Percentiles rank a stretch among this genome's conserved stretches.
phyloP scores from a whole-genome alignment of 37 sponge, comb jelly and placozoan species.

The Dysidea cf. avara region DNA sequence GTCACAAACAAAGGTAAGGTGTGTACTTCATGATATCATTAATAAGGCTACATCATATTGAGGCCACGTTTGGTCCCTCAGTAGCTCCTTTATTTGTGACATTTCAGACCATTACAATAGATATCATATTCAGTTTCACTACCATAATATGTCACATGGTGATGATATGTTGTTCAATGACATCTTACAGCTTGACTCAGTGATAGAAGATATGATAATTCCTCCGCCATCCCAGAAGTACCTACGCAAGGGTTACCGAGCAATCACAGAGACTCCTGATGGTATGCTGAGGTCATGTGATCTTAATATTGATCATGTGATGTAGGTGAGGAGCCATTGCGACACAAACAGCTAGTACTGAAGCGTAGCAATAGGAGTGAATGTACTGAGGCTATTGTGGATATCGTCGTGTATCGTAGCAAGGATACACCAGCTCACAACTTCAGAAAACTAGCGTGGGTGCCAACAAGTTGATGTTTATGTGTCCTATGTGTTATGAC shows the following conservation, averaged over 20 bases:
- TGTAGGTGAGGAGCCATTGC: slow-evolving; percentile 42
- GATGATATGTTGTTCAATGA: background rate
- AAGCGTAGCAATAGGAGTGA: slow-evolving; percentile 27
- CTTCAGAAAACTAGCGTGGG: slow-evolving; percentile 51
- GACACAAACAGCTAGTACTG: slow-evolving; percentile 48
- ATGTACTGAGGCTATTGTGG: slow-evolving; percentile 40
- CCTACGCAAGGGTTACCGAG: slow-evolving; percentile 32
- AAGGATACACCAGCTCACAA: slow-evolving; percentile 48
- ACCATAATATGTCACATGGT: too few relatives aligned
- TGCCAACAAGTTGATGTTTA: background rate
- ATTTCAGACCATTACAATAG: too few relatives aligned
- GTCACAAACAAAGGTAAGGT: too few relatives aligned
- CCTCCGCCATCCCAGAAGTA: slow-evolving; percentile 16
- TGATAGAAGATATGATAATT: slow-evolving; percentile 66
- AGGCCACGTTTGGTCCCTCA: background rate
- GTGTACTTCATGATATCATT: too few relatives aligned
- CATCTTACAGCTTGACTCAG: slow-evolving; percentile 8
- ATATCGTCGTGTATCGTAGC: slow-evolving; percentile 35
- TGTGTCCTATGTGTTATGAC: background rate
- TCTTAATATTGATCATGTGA: background rate
- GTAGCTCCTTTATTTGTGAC: background rate
- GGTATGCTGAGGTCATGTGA: slow-evolving; percentile 4
- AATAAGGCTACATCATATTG: too few relatives aligned
- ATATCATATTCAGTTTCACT: too few relatives aligned
- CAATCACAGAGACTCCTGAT: slow-evolving; percentile 49